A percentile compares a stretch with the other conserved stretches of the same genome.
These are phyloP conservation scores for Eriocheir sinensis DNA, from an alignment of 1,140 invertebrate genomes.

Conservation along the genomic window DNA sequence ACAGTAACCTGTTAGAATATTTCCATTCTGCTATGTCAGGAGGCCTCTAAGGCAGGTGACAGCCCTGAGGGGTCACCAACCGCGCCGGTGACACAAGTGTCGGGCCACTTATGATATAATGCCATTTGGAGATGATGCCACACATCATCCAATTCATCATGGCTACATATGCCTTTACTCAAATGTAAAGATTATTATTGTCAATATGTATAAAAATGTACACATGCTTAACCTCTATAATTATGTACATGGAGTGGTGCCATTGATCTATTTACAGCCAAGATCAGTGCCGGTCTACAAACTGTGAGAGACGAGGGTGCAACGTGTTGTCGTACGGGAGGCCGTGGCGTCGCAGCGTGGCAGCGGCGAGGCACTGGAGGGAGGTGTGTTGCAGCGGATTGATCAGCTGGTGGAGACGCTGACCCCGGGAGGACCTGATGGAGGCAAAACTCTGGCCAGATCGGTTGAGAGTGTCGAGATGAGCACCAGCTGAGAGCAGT, in stretches of 20 bases:
- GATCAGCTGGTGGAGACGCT: conserved; percentile 86
- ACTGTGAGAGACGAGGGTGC: conserved; percentile 73
- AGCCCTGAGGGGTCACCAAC: conserved; percentile 49
- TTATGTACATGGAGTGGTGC: conserved; percentile 68
- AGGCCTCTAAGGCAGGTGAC: conserved; percentile 62
- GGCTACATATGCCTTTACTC: conserved; percentile 77
- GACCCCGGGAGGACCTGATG: conserved; percentile 84
- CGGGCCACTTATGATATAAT: conserved; percentile 73
- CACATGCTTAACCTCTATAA: conserved; percentile 63
- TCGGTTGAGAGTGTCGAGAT: conserved; percentile 93
- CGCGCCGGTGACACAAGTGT: conserved; percentile 34
- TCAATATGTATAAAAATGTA: conserved; percentile 65
- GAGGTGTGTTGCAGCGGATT: conserved; percentile 90
- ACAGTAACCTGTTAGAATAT: neutral
- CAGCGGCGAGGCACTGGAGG: conserved; percentile 91
- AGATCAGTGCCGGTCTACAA: conserved; percentile 76
- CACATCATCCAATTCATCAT: conserved; percentile 72
- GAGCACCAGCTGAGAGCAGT: conserved; percentile 90
- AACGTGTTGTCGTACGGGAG: conserved; percentile 83
- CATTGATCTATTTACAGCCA: conserved; percentile 56
- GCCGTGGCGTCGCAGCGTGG: conserved; percentile 87
- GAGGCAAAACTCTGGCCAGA: conserved; percentile 89
- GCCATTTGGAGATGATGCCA: conserved; percentile 74
- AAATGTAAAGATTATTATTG: conserved; percentile 76
- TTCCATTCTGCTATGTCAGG: neutral